These are phyloP conservation scores for Cephus pygmeus DNA, from an alignment of 2,888 invertebrate genomes.

Conservation along the genomic window DNA sequence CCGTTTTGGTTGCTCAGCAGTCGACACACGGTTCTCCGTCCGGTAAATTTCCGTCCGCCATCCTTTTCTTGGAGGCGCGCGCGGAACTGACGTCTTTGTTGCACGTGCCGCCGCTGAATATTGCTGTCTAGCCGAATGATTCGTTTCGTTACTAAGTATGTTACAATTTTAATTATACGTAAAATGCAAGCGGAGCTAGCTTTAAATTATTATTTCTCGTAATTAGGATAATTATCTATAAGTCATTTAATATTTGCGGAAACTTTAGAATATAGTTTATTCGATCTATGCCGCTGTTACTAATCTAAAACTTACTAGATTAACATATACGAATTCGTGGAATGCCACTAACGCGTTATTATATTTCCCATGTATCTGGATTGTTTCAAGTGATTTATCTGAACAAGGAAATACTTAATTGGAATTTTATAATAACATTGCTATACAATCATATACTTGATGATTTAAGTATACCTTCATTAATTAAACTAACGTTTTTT, in stretches of 20 bases:
- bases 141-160: neutral
- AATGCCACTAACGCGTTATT: neutral
- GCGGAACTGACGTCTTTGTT: constrained; percentile 4
- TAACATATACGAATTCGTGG: neutral
- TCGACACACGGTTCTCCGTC: neutral
- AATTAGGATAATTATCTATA: neutral
- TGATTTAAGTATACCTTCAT: neutral
- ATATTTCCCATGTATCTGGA: neutral
- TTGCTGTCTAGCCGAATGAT: neutral
- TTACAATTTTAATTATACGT: neutral
- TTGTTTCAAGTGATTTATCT: neutral
- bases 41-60: constrained; percentile 3
- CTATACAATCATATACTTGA: neutral
- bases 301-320: neutral
- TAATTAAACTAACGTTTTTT: neutral
- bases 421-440: neutral
- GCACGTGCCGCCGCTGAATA: neutral
- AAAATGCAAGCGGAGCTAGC: neutral
- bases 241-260: neutral
- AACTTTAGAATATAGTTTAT: neutral
- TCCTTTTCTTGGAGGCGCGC: constrained; percentile 3
- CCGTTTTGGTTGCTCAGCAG: neutral
- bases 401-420: neutral
- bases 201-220: neutral
- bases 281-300: neutral